Percentiles rank a stretch among this genome's conserved stretches.
Conservation (phyloP, 2,797 vertebrate species). For the Remorina albescens region DNA sequence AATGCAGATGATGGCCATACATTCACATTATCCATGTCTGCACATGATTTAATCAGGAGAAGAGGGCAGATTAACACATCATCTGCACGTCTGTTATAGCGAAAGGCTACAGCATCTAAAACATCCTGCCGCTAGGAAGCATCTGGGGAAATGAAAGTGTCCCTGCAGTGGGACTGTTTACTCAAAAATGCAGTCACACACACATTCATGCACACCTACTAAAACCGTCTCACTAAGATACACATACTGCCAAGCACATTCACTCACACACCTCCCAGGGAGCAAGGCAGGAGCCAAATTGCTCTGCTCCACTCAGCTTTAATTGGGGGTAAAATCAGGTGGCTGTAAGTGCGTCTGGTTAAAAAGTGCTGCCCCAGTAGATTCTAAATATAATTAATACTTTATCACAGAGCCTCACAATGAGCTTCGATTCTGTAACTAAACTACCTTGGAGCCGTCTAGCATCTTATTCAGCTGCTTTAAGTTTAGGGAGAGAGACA, state of each 20-base stretch:
- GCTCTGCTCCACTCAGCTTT: conserved; percentile 61
- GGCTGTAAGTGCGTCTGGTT: conserved; percentile 56
- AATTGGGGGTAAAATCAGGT: conserved; percentile 78
- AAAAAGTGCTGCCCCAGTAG: conserved; percentile 61
- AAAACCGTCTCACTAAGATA: conserved; percentile 1
- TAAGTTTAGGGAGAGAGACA: neutral
- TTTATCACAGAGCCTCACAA: conserved; percentile 72
- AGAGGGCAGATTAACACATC: conserved; percentile 50
- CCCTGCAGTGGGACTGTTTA: conserved; percentile 67
- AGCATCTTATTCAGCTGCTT: conserved; percentile 29
- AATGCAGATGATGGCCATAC: conserved; percentile 6
- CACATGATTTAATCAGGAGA: conserved; percentile 51
- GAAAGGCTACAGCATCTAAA: conserved; percentile 24
- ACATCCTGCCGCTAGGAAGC: conserved; percentile 28
- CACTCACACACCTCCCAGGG: conserved; percentile 42
- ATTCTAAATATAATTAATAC: conserved; percentile 75
- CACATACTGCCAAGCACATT: conserved; percentile 27
- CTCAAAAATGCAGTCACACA: conserved; percentile 41
- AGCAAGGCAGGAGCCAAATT: conserved; percentile 55
- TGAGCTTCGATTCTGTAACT: conserved; percentile 47
- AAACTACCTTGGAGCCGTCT: conserved; percentile 52
- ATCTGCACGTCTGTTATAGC: conserved; percentile 23
- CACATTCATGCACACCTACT: conserved; percentile 29
- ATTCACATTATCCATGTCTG: conserved; percentile 22
- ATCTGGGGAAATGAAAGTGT: conserved; percentile 34